Conservation (phyloP, 92 coral and sea anemone species). For the Porites lobata region DNA sequence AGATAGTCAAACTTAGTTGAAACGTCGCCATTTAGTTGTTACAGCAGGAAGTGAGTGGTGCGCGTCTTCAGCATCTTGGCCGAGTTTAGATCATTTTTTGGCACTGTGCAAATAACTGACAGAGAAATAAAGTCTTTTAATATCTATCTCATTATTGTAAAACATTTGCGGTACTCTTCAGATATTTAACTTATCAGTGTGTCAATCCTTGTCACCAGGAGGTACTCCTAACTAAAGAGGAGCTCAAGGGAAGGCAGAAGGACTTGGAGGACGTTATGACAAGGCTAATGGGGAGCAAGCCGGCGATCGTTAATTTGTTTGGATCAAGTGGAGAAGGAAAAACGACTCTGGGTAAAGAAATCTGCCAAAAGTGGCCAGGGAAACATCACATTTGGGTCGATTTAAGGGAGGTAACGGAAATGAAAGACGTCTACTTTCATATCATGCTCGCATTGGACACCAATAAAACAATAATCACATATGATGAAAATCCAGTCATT, state of each 20-base stretch:
- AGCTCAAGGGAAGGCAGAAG: constrained; percentile 61
- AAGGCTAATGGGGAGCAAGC: constrained; percentile 32
- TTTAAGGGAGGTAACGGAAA: constrained; percentile 44
- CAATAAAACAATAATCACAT: neutral
- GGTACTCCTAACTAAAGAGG: neutral
- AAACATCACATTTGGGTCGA: constrained; percentile 11
- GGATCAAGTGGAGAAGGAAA: constrained; percentile 81
- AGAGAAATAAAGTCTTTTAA: too few species aligned
- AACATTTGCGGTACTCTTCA: too few species aligned
- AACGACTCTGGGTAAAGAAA: constrained; percentile 72
- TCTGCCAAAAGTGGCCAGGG: constrained; percentile 9
- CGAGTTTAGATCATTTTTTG: too few species aligned
- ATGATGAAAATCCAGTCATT: constrained; percentile 33
- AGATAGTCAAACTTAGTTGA: too few species aligned
- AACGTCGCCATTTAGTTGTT: too few species aligned
- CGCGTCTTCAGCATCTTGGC: too few species aligned
- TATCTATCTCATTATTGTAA: too few species aligned
- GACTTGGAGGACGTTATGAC: constrained; percentile 45
- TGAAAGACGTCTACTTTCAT: constrained; percentile 40
- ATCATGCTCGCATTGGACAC: constrained; percentile 19
- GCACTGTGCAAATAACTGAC: too few species aligned
- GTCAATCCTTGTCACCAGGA: constrained; percentile 26
- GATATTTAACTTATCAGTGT: too few species aligned
- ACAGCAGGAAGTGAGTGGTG: too few species aligned
- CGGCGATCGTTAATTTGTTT: constrained; percentile 59